Evolutionary conservation across 2,888 invertebrate genomes (phyloP), one percentile per base, ranked within the genome.

Genomic region (Helicoverpa assulta): DNA sequence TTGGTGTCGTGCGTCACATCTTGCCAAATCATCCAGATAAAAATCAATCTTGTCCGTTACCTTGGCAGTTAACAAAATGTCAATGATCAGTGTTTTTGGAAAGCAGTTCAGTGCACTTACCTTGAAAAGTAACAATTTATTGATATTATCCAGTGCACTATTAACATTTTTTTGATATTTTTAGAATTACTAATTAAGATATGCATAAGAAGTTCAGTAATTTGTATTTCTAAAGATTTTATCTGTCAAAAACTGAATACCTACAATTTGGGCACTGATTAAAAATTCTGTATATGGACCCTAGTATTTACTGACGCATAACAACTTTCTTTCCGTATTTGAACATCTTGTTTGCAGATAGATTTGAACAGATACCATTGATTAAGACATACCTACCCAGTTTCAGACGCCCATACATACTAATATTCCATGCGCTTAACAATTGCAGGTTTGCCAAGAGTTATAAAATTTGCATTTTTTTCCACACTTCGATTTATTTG

Each of bases 381-480:
- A 67, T 76, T 86, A 87, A 73, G 79, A 83, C 80, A 73, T 79
- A 81, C 81, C 83, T 79, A 81, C 81, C 83, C 84, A 77, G 74
- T 84, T 82, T 80, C 78, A 84, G 80, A 78, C 82, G 71, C 80
- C 80, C 82, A 84, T 68, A 72, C 69, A 72, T 83, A 75, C 77
- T 70, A 77, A 70, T 74, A 67, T 82, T 81, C 79, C 76, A 86
- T 88, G 91, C 92, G 90, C 94, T 95, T 95, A 95, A 95, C 95
- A 95, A 95, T 95, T 95, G 95, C 95, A 95, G 94, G 95, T 95
- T 95, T 95, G 95, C 95, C 95, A 95, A 93, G 90, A 92, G 94
- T 95, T 94, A 85, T 93, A 94, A 95, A 95, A 95, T 95, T 95
- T 90, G 95, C 95, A 95, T 95, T 95, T 93, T 95, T 95, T 95